Base-by-base conservation (phyloP, 1,140 invertebrate species). In the Drosophila varians region DNA sequence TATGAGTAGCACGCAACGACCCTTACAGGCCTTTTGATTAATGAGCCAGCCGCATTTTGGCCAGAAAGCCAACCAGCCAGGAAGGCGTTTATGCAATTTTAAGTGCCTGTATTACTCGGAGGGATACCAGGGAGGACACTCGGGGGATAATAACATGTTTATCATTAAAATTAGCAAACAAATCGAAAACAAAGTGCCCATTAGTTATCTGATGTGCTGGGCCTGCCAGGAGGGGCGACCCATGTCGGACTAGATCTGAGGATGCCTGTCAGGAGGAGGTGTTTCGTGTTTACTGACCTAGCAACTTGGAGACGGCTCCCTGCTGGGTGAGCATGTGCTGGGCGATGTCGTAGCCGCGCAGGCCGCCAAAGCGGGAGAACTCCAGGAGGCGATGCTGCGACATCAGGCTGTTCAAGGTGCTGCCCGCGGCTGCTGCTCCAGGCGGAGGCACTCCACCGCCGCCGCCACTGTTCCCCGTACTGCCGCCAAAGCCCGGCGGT, bases 301-400 rank as follows among this genome's bases (percentile, higher is more conserved):
- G 92, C 84, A 98, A 94, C 93, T 98, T 98, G 71, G 96, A 97
- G 77, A 98, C 97, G 90, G 97, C 97, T 60, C 97, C 97, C 92
- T 98, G 96, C 89, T 97, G 96, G 2, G 96, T 96, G 28, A 97
- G 93, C 91, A 98, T 95, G 91, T 97, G 96, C 55, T 97, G 94
- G 12, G 96, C 96, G 66, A 98, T 94, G 90, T 98, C 97, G 90
- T 97, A 98, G 61, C 97, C 96, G 56, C 96, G 92, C 34, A 97
- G 93, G 6, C 96, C 96, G 5, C 96, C 96, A 75, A 96, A 95
- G 43, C 96, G 93, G 12, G 96, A 96, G 49, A 98, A 92, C 88
- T 97, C 96, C 61, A 97, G 92, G 19, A 97, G 94, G 58, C 96
- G 92, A 86, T 95, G 95, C 74, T 95, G 94, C 1, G 94, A 94